phyloP scores from a whole-genome alignment of 2,888 invertebrate species.

The Drosophila infuscata region DNA sequence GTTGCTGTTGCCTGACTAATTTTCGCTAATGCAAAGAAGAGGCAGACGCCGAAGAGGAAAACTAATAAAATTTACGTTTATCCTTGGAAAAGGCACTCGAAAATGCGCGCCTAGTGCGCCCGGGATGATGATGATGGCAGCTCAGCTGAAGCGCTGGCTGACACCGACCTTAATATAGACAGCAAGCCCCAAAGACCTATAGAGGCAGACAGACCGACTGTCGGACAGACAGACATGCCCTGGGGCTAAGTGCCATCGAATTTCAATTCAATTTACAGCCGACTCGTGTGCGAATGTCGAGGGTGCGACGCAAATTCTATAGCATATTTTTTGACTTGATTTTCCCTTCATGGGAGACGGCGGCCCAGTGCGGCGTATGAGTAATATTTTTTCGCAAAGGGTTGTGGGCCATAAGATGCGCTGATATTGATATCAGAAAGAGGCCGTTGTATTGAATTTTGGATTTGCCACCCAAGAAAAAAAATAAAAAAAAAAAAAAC shows the following conservation, averaged over 20 bases:
- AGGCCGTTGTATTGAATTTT: conserved; percentile 57
- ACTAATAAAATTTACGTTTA: conserved; percentile 81
- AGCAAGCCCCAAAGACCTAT: conserved; percentile 55
- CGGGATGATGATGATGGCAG: conserved; percentile 57
- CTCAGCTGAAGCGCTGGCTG: conserved; percentile 46
- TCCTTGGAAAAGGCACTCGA: conserved; percentile 78
- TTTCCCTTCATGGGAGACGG: conserved; percentile 18
- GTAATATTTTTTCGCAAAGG: conserved; percentile 72
- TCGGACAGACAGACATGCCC: conserved; percentile 35
- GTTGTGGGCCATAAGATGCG: conserved; percentile 55
- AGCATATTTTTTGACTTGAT: conserved; percentile 73
- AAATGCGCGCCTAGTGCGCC: conserved; percentile 78
- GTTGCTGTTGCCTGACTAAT: conserved; percentile 65
- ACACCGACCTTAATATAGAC: conserved; percentile 73
- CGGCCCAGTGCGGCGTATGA: conserved; percentile 63
- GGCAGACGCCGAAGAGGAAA: conserved; percentile 46
- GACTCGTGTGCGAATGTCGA: conserved; percentile 52
- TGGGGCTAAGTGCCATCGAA: conserved; percentile 77
- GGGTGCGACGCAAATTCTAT: conserved; percentile 71
- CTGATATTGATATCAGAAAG: conserved; percentile 72
- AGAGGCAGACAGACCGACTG: conserved; percentile 26
- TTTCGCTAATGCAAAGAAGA: conserved; percentile 77
- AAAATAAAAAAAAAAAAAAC: conserved; percentile 10
- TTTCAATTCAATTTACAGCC: conserved; percentile 78
- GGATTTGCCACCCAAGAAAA: conserved; percentile 26